Evolutionary conservation across 1,140 invertebrate species (phyloP).

Genomic region (Sinella curviseta): DNA sequence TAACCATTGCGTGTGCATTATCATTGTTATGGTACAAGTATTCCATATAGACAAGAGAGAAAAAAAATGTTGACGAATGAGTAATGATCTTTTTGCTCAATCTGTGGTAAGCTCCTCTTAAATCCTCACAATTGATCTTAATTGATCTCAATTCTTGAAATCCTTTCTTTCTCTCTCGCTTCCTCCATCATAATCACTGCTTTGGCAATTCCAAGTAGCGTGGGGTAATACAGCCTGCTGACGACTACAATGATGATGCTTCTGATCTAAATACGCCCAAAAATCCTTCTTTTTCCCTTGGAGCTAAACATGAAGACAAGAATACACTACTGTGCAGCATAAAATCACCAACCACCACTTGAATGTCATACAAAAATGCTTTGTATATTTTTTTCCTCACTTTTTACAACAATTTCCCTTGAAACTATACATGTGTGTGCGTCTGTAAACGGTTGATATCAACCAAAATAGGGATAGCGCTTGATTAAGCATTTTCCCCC

Average conservation of each 20-base stretch:
- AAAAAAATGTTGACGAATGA: conserved; percentile 19
- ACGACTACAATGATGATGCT: neutral
- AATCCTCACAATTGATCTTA: conserved; percentile 49
- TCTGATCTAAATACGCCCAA: conserved; percentile 21
- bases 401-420: neutral
- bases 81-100: conserved; percentile 21
- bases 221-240: neutral
- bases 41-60: too few relatives aligned
- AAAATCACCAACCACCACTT: neutral
- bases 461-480: too few relatives aligned
- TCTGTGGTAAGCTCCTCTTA: conserved; percentile 30
- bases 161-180: conserved; percentile 26
- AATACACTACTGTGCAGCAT: too few relatives aligned
- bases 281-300: conserved; percentile 13
- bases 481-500: neutral
- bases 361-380: neutral
- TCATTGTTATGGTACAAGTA: too few relatives aligned
- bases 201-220: neutral
- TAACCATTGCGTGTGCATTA: too few relatives aligned
- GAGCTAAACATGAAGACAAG: neutral
- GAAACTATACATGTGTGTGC: neutral
- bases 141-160: conserved; percentile 46
- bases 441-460: too few relatives aligned
- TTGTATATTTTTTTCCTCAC: neutral
- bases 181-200: conserved; percentile 11